Evolutionary conservation across 2,888 invertebrate genomes (phyloP).

Genomic region (Gymnoscelis rufifasciata): DNA sequence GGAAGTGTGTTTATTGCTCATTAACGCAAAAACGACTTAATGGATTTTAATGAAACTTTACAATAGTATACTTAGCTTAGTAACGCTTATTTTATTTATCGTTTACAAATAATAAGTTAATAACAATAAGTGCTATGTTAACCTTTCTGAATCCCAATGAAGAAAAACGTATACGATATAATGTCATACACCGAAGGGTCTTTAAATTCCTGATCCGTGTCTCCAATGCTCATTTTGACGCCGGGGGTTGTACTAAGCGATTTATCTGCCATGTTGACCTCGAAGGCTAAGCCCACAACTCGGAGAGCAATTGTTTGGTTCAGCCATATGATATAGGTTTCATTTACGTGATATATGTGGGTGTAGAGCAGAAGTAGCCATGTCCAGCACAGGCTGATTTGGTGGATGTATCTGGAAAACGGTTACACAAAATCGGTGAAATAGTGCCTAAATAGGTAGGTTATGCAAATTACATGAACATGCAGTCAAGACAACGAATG

Average conservation of each 20-base stretch:
- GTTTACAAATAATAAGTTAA: too few species aligned
- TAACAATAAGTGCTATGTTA: background rate
- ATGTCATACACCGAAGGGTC: constrained; percentile 78
- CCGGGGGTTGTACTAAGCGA: constrained; percentile 35
- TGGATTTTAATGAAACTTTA: too few species aligned
- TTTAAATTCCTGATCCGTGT: constrained; percentile 40
- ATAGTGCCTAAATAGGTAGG: background rate
- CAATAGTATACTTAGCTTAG: too few species aligned
- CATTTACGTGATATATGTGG: constrained; percentile 82
- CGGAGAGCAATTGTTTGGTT: constrained; percentile 90
- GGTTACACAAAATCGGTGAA: too few species aligned
- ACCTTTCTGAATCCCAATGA: constrained; percentile 91
- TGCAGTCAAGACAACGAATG: too few species aligned
- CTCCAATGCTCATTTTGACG: constrained; percentile 24
- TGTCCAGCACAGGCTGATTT: constrained; percentile 84
- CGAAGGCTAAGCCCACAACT: constrained; percentile 90
- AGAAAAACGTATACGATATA: constrained; percentile 88
- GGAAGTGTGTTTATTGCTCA: too few species aligned
- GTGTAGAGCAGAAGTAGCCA: constrained; percentile 89
- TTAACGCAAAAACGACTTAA: too few species aligned
- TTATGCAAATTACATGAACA: background rate
- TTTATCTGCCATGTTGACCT: constrained; percentile 71
- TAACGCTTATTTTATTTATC: too few species aligned
- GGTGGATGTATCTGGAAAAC: constrained; percentile 84
- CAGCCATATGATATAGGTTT: constrained; percentile 86